Base-by-base conservation (phyloP, 2,113 vertebrate genomes). In the Dascyllus trimaculatus region DNA sequence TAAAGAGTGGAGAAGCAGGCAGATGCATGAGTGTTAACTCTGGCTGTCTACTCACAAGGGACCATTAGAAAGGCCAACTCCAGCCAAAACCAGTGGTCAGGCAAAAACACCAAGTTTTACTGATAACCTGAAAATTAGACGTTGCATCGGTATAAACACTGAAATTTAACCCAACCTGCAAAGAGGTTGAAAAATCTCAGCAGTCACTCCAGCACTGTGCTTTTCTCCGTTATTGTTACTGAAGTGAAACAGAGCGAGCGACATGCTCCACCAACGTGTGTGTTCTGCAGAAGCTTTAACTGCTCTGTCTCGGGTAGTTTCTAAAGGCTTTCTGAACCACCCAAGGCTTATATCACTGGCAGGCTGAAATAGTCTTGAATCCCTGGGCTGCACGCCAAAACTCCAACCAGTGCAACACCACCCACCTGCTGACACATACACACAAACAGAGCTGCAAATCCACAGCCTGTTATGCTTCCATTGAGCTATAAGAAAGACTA, bases 241-340 rank as follows among this genome's bases (percentile, higher is more conserved):
- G 25, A 71, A 61, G 58, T 40, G 71, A 79, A 64, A 78, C 64
- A 26, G 11, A 59, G 15, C 45, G 48, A 67, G 7, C 2, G 1
- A 26, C 35, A 62, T 9, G 29, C 21, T 72, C 58, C 25, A 48
- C 22, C 19, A 15, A 48, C 32, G 58, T 35, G 51, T 57, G 35
- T 59, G 19, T 60, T 63, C 49, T 24, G 25, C 17, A 46, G 40
- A 74, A 58, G 18, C 25, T 43, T 71, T 40, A 54, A 56, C 25
- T 0, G 17, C 68, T 75, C 58, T 38, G 77, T 24, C 43, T 71
- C 71, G 56, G 57, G 15, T 79, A 53, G 24, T 79, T 65, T 77
- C 35, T 24, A 62, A 70, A 81, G 70, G 70, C 56, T 82, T 21
- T 84, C 63, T 62, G 60, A 81, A 71, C 56, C 66, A 80, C 82